Base-by-base conservation (phyloP, 2,113 vertebrate species). In the Delphinus delphis region DNA sequence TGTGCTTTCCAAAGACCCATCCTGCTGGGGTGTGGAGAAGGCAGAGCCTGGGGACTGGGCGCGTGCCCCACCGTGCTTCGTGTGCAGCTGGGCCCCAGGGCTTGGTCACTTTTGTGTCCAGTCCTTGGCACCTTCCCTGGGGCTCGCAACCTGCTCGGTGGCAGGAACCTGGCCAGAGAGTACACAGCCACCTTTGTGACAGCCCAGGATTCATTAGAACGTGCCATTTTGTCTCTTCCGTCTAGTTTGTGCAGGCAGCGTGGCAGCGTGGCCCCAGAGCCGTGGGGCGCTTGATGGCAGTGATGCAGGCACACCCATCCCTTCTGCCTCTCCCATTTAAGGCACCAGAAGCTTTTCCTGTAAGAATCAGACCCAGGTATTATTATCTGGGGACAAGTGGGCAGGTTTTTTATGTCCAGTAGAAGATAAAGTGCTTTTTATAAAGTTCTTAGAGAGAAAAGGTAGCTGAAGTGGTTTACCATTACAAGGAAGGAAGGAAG, bases 401-500 rank as follows among this genome's bases (percentile, higher is more conserved):
- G 12, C 18, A 71, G 1, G 89, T 95, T 84, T 36, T 21, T 71
- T 67, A 14, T 38, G 62, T 83, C 17, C 55, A 41, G 17, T 53
- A 7, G 33, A 91, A 94, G n/a, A 74, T 84, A 86, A 90, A 94
- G 63, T 79, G 36, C 6, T 12, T 53, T 85, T 73, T 85, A 38
- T 71, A 79, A 79, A n/a, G 36, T 90, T 92, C 58, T 55, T 88
- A 10, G 47, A n/a, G n/a, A n/a, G n/a, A 38, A 90, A 41, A 93
- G 1, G 15, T 85, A 21, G 18, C 53, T 68, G 33, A 82, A 81
- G 62, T 88, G 26, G 23, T 88, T 88, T 88, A 38, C 70, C 8
- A 18, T 63, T 70, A 44, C 50, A 80, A 83, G 65, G 41, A 83
- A 74, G 50, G 44, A 11, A 76, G 28, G 77, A 33, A 50, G 10